Evolutionary conservation across 2,888 invertebrate genomes (phyloP).

Genomic region (Tenthredo distinguenda): DNA sequence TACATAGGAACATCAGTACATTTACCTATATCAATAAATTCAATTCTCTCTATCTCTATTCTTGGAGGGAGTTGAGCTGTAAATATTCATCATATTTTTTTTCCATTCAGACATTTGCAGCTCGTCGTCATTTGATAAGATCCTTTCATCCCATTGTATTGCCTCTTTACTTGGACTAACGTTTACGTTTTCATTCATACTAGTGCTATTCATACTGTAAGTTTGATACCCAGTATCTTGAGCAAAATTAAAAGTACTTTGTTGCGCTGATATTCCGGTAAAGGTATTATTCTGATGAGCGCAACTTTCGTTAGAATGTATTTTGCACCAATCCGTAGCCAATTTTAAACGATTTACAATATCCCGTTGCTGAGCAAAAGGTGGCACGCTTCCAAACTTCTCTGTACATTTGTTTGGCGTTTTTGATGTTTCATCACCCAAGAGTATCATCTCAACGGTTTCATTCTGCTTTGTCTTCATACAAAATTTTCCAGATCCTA

Average conservation of each 20-base stretch:
- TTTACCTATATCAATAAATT: not conserved
- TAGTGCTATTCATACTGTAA: conserved; percentile 68
- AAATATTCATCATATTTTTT: conserved; percentile 68
- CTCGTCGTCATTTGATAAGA: conserved; percentile 64
- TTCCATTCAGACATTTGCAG: conserved; percentile 69
- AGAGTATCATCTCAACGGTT: conserved; percentile 61
- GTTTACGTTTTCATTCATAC: conserved; percentile 64
- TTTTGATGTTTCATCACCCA: conserved; percentile 56
- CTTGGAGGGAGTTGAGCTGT: conserved; percentile 74
- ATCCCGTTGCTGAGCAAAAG: conserved; percentile 47
- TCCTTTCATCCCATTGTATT: conserved; percentile 64
- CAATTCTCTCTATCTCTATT: conserved; percentile 59
- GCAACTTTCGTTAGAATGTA: conserved; percentile 63
- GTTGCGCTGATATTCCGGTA: conserved; percentile 66
- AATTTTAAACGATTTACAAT: conserved; percentile 57
- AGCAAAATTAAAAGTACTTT: conserved; percentile 64
- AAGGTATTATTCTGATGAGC: conserved; percentile 64
- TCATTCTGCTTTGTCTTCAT: conserved; percentile 44
- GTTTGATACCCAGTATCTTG: conserved; percentile 76
- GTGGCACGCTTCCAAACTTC: conserved; percentile 42
- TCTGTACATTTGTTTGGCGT: conserved; percentile 57
- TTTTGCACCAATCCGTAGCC: conserved; percentile 62
- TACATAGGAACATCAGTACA: conserved; percentile 2
- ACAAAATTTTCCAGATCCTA: not conserved
- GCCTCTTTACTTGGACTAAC: conserved; percentile 63